Conservation (phyloP, 2,113 vertebrate species). For the Ia io region DNA sequence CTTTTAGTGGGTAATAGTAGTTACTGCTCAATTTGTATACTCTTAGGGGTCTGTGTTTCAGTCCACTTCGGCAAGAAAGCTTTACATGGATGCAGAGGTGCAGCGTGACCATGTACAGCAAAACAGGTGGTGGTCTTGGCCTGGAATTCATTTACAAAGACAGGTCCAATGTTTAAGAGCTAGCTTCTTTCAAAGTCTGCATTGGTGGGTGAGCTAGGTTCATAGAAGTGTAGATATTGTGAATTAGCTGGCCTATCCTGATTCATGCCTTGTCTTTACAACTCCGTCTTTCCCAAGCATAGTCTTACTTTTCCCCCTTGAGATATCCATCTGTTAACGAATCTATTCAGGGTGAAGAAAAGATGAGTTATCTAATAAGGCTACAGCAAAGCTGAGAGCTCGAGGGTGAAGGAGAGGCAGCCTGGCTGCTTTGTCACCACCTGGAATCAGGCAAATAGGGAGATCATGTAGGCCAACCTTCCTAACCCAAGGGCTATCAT, state of each 20-base stretch:
- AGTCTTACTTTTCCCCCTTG: background rate
- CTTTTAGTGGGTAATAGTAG: background rate
- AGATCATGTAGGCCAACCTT: constrained; percentile 10
- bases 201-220: background rate
- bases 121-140: background rate
- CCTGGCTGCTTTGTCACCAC: background rate
- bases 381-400: background rate
- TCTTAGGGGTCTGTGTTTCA: background rate
- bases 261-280: background rate
- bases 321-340: background rate
- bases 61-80: background rate
- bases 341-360: background rate
- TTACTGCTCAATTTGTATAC: background rate
- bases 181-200: background rate
- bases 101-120: fast-evolving
- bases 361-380: background rate
- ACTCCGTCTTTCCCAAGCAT: background rate
- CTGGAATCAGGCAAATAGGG: background rate
- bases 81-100: background rate
- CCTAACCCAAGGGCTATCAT: constrained; percentile 53
- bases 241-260: background rate
- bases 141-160: background rate
- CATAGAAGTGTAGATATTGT: background rate
- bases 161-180: background rate
- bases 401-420: background rate